Evolutionary conservation across 64 coral and sea anemone genomes (phyloP), one percentile per base, ranked within the genome.

Genomic region (Catalaphyllia jardinei): DNA sequence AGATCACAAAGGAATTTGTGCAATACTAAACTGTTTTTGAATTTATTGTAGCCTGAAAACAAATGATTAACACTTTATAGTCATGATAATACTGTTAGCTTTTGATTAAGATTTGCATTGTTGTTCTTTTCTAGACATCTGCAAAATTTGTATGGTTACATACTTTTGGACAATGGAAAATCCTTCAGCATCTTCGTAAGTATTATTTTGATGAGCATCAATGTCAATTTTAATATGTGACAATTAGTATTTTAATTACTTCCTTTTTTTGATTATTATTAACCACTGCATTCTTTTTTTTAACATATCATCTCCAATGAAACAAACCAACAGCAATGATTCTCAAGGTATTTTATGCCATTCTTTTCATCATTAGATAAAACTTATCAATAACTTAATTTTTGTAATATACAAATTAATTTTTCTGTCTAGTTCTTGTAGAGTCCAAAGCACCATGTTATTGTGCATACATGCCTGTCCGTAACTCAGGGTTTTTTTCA

Each of bases 1-100:
- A 77, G 73, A 89, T 77, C 90, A 92, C 82, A 92, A 87, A 87
- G 71, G 67, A 29, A 69, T 86, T 76, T 92, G 82, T 92, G 72
- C 74, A 27, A 50, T 92, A 77, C 38, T 92, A 74, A 92, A 87
- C 79, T 92, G 82, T 79, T 92, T 76, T 86, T 67, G 59, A 90
- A 73, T 74, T 74, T 74, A 74, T 35, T 27, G 31, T 74, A 74
- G 72, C 31, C 72, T 74, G 42, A 74, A 74, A 74, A 35, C 31
- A 74, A 35, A 35, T 35, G 30, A 33, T 35, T 74, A 35, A 74
- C 27, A 74, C 30, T 30, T 35, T 33, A 29, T 33, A 35, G 28
- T 33, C 31, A 35, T 74, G 72, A 74, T 74, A 33, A 74, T 30
- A 30, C 30, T 27, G 27, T 35, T 35, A 74, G 72, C 30, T 74